Evolutionary conservation across 1,140 invertebrate genomes (phyloP), one percentile per base, ranked within the genome.

Genomic region (Drosophila ironensis): DNA sequence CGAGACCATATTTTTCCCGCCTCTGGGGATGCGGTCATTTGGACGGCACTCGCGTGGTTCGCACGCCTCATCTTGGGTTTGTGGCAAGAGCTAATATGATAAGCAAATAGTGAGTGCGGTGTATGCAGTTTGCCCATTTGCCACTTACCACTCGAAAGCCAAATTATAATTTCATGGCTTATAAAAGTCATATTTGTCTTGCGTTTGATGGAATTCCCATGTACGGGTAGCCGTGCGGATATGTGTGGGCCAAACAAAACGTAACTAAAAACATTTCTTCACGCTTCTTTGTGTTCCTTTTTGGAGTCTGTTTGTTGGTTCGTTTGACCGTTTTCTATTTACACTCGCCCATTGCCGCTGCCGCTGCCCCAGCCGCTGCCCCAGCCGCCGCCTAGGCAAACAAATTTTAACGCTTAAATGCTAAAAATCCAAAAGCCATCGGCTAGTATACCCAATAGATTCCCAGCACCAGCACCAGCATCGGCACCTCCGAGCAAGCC

Each of bases 141-240:
- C 68, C 73, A 84, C 78, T 82, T 82, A 84, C 78, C 78, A 78
- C 71, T 74, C 53, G 53, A 82, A 40, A 80, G 71, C 54, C 81
- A 86, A 86, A 86, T 86, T 86, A 86, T 86, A 86, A 86, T 86
- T 86, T 86, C 80, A 86, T 86, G 80, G 81, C 80, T 86, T 86
- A 86, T 86, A 86, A 86, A 86, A 86, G 56, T 80, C 67, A 87
- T 86, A 87, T 86, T 84, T 86, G 80, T 75, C 40, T 72, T 80
- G 74, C 70, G 70, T 84, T 86, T 86, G 78, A 80, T 80, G 80
- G 80, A 75, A 75, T 80, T 80, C 73, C 59, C 52, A 47, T 70
- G 50, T 69, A 57, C 27, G 60, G 11, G 22, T 54, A 16, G 38
- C 11, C 47, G 27, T 38, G 47, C 8, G 8, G 37, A 19, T 51